Percentiles rank a stretch among this genome's conserved stretches.
Conservation (phyloP, 2,888 invertebrate species). For the Bombylius discolor region DNA sequence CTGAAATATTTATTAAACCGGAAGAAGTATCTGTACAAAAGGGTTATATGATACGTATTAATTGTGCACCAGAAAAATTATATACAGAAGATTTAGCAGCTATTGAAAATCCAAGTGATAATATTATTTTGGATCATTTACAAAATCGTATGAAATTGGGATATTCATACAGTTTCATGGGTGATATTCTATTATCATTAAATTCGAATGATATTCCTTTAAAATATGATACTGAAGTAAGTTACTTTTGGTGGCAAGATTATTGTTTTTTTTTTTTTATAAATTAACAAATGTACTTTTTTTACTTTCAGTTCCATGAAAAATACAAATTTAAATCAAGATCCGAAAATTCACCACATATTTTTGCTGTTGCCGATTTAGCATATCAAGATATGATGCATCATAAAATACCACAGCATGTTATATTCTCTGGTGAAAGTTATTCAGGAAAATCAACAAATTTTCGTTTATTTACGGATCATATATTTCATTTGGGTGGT, state of each 20-base stretch:
- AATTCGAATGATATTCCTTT: constrained; percentile 66
- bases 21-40: constrained; percentile 31
- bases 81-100: constrained; percentile 73
- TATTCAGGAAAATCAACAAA: constrained; percentile 85
- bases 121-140: constrained; percentile 52
- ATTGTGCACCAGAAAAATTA: constrained; percentile 54
- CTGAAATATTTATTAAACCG: constrained; percentile 27
- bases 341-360: constrained; percentile 81
- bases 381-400: constrained; percentile 86
- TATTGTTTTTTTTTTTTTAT: neutral
- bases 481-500: constrained; percentile 68
- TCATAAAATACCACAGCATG: constrained; percentile 72
- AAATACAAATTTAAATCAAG: constrained; percentile 74
- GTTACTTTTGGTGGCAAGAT: constrained; percentile 15
- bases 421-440: constrained; percentile 80
- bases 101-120: constrained; percentile 60
- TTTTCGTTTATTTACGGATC: constrained; percentile 63
- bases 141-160: constrained; percentile 54
- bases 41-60: constrained; percentile 33
- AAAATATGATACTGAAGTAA: constrained; percentile 60
- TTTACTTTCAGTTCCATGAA: constrained; percentile 51
- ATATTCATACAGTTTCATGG: constrained; percentile 62
- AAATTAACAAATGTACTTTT: neutral
- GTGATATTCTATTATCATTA: constrained; percentile 63
- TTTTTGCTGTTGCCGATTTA: constrained; percentile 77